phyloP scores from a whole-genome alignment of 2,888 invertebrate genomes.

The Spodoptera picta region DNA sequence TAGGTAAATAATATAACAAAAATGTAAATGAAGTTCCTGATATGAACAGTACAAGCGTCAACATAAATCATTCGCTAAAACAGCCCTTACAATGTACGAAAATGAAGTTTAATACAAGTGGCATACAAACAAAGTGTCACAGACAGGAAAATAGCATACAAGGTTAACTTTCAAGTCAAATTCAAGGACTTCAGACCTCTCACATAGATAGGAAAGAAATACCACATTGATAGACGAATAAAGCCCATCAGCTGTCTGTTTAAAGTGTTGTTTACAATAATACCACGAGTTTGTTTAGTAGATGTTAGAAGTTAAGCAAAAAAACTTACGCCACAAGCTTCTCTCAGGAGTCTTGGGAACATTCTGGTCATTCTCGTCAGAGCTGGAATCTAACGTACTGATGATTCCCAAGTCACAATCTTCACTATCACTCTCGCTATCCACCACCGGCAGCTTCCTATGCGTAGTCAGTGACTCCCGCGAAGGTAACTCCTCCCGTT shows the following conservation, averaged over 20 bases:
- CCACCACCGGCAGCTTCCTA: constrained; percentile 78
- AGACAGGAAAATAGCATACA: constrained; percentile 30
- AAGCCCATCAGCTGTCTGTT: background rate
- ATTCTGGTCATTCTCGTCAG: constrained; percentile 78
- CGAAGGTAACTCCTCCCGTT: constrained; percentile 66
- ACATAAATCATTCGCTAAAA: background rate
- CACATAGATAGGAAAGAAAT: constrained; percentile 13
- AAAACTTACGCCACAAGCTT: constrained; percentile 77
- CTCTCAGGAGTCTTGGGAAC: constrained; percentile 78
- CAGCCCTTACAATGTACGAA: background rate
- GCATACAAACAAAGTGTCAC: constrained; percentile 28
- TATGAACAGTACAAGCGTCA: background rate
- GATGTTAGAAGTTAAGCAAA: background rate
- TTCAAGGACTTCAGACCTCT: constrained; percentile 21
- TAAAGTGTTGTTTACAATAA: constrained; percentile 8
- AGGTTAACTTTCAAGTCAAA: constrained; percentile 31
- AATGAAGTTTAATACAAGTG: background rate
- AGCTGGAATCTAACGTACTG: constrained; percentile 86
- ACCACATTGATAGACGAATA: background rate
- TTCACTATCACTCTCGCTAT: constrained; percentile 85
- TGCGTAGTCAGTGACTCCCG: constrained; percentile 81
- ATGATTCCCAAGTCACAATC: constrained; percentile 89
- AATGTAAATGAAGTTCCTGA: too few relatives aligned
- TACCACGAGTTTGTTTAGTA: background rate
- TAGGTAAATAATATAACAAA: too few relatives aligned